Evolutionary conservation across 2,888 invertebrate genomes (phyloP).

Genomic region (Drepanosiphum platanoidis): DNA sequence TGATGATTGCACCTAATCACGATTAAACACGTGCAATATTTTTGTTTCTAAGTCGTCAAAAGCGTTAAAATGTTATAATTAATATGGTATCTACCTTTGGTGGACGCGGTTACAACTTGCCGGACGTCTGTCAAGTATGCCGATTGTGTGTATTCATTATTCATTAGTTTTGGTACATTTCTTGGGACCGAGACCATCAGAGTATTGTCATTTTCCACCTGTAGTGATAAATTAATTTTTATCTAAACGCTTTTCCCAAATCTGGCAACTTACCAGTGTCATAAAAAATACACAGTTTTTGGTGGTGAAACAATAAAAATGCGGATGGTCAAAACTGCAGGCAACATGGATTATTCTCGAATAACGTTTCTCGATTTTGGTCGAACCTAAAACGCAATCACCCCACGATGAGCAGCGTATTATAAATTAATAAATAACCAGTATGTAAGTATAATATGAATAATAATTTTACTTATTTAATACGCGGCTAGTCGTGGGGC

Average conservation of each 20-base stretch:
- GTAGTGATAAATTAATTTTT: neutral
- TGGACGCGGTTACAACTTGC: slow-evolving; percentile 38
- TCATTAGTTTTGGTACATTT: neutral
- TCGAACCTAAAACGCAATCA: slow-evolving; percentile 26
- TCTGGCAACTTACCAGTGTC: neutral
- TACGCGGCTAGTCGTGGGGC: no score
- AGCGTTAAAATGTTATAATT: neutral
- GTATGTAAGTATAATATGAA: neutral
- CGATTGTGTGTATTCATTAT: slow-evolving; percentile 44
- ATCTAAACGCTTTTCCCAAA: neutral
- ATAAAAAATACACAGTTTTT: slow-evolving; percentile 38
- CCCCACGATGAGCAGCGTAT: no score
- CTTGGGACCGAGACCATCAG: neutral
- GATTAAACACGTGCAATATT: neutral
- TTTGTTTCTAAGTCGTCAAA: neutral
- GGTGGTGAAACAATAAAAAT: slow-evolving; percentile 43
- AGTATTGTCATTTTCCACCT: neutral
- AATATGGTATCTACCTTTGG: slow-evolving; percentile 37
- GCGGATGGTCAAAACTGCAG: neutral
- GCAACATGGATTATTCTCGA: slow-evolving; percentile 15
- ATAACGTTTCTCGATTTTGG: neutral
- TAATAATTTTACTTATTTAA: neutral
- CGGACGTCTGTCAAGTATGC: slow-evolving; percentile 14
- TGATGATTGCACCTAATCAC: neutral
- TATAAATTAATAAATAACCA: no score